These are phyloP conservation scores for Trogon surrucura DNA, from an alignment of 2,113 vertebrate species.

Conservation along the genomic window DNA sequence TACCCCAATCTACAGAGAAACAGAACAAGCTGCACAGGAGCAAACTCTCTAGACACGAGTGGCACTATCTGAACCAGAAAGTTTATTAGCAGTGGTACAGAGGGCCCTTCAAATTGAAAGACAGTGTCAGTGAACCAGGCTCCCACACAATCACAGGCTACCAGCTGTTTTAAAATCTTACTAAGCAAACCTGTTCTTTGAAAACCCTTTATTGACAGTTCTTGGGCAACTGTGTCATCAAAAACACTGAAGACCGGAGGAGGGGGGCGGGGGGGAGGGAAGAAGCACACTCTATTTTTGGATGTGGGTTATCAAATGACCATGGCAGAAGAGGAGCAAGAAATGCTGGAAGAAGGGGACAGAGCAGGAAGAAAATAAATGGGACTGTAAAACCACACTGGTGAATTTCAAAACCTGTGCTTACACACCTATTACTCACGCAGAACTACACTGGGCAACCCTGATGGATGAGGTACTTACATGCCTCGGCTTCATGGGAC, in stretches of 20 bases:
- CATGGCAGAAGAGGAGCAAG: background rate
- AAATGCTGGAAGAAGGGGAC: background rate
- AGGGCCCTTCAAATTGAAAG: background rate
- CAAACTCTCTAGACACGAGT: background rate
- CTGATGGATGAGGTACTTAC: constrained; percentile 68
- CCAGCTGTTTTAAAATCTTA: background rate
- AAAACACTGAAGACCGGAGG: background rate
- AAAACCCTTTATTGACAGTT: background rate
- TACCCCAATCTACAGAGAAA: background rate
- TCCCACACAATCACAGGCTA: background rate
- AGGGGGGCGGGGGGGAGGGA: too few relatives aligned
- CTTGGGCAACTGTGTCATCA: background rate
- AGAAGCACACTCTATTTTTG: background rate
- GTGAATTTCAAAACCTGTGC: background rate
- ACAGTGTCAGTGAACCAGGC: background rate
- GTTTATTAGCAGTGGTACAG: background rate
- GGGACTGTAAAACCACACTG: accelerated
- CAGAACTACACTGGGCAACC: background rate
- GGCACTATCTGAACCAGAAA: background rate
- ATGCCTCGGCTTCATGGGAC: constrained; percentile 83
- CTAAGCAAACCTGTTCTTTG: background rate
- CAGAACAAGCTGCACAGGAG: background rate
- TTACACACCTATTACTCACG: background rate
- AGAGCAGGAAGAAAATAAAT: background rate
- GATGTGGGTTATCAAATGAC: background rate